Evolutionary conservation across 2,113 vertebrate genomes (phyloP).

Genomic region (Ptilonorhynchus violaceus): DNA sequence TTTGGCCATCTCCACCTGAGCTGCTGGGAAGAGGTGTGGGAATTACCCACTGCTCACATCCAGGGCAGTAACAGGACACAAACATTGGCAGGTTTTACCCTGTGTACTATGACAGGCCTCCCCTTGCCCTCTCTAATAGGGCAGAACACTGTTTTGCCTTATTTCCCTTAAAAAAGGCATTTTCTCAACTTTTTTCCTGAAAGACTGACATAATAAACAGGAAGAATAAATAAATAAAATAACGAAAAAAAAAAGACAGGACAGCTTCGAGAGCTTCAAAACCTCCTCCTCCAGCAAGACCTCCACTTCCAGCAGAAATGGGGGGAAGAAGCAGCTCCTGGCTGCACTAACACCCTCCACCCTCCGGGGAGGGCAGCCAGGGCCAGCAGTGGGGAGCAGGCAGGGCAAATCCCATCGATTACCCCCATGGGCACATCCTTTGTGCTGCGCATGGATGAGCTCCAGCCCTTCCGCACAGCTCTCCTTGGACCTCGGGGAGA

Average conservation of each 20-base stretch:
- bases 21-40: not conserved
- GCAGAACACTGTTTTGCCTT: not conserved
- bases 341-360: not conserved
- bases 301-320: not conserved
- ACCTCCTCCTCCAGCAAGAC: not conserved
- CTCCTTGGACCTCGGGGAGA: rapidly evolving
- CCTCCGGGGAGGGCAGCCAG: not conserved
- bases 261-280: not conserved
- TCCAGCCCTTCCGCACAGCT: not conserved
- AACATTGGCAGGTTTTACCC: not conserved
- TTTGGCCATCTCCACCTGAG: not conserved
- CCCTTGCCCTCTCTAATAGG: not conserved
- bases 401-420: not conserved
- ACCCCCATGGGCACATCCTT: not conserved
- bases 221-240: not conserved
- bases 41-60: not conserved
- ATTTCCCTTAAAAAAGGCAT: not conserved
- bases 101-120: rapidly evolving
- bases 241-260: not conserved
- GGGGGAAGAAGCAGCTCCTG: rapidly evolving
- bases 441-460: not conserved
- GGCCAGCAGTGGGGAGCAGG: not conserved
- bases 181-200: not conserved
- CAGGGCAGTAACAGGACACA: not conserved
- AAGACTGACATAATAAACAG: not conserved